Evolutionary conservation across 2,797 vertebrate species (phyloP), one percentile per base, ranked within the genome.

Genomic region (Pelobates cultripes): DNA sequence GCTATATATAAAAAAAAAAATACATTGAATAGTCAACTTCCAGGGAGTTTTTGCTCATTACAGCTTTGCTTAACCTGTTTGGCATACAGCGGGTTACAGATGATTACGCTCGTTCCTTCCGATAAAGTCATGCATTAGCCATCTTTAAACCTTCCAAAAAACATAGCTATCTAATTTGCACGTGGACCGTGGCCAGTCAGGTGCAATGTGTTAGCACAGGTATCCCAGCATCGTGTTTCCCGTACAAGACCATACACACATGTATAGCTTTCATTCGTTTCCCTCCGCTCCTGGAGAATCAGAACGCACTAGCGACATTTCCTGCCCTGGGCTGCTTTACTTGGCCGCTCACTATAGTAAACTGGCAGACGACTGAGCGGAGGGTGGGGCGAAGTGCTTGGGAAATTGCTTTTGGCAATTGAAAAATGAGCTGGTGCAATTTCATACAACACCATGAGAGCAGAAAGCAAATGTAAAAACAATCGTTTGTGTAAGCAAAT

Each of bases 371-470:
- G 57, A 67, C 42, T 15, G 73, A 75, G n/a, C 45, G 3, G 41
- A 57, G 82, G 82, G 77, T 80, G 82, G 82, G 73, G 82, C 77
- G 76, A 72, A 79, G 73, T 80, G 82, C 79, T 79, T 79, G 82
- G 77, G 73, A 84, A 84, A 84, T 84, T 80, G 77, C 77, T 83
- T 83, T 83, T 83, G 82, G 82, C 82, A 83, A 83, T 83, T 83
- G 82, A 83, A 83, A 83, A 83, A 83, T 75, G 82, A 83, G 82
- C 82, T 76, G 82, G 82, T 84, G 82, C 77, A 84, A 84, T 84
- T 84, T 84, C 79, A 84, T 84, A 66, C 82, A 84, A 79, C 82
- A 84, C 82, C 82, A 76, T 75, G 82, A 79, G 77, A 84, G 73
- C 75, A 79, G 73, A 79, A 84, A 84, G 82, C 77, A 80, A 84